Evolutionary conservation across 64 coral and sea anemone genomes (phyloP).

Genomic region (Catalaphyllia jardinei): DNA sequence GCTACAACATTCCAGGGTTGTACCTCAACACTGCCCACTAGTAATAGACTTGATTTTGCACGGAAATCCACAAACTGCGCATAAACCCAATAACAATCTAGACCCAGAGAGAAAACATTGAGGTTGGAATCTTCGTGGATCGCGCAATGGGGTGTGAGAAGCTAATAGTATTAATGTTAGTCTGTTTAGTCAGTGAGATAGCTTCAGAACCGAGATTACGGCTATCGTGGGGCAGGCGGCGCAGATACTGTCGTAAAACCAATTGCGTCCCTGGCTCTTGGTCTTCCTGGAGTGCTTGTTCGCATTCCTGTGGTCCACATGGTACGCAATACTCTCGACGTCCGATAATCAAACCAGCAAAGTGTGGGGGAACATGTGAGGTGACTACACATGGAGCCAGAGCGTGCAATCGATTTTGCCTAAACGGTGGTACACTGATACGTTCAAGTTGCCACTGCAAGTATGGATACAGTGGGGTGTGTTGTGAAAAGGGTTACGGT

Average conservation of each 20-base stretch:
- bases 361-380: constrained; percentile 17
- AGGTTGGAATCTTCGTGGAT: background rate
- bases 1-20: constrained; percentile 43
- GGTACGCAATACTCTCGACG: background rate
- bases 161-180: background rate
- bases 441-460: constrained; percentile 32
- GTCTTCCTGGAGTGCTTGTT: constrained; percentile 9
- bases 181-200: background rate
- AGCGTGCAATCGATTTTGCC: constrained; percentile 47
- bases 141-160: background rate
- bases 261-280: constrained; percentile 17
- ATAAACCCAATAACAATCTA: background rate
- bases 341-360: background rate
- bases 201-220: constrained; percentile 6
- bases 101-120: background rate
- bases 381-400: background rate
- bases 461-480: constrained; percentile 34
- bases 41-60: background rate
- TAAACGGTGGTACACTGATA: constrained; percentile 39
- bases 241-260: background rate
- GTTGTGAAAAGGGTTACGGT: constrained; percentile 23
- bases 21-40: background rate
- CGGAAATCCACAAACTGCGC: background rate
- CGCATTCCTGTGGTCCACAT: constrained; percentile 1
- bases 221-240: background rate